These are phyloP conservation scores for Pteromalus puparum DNA, from an alignment of 1,140 invertebrate species.

Conservation along the genomic window DNA sequence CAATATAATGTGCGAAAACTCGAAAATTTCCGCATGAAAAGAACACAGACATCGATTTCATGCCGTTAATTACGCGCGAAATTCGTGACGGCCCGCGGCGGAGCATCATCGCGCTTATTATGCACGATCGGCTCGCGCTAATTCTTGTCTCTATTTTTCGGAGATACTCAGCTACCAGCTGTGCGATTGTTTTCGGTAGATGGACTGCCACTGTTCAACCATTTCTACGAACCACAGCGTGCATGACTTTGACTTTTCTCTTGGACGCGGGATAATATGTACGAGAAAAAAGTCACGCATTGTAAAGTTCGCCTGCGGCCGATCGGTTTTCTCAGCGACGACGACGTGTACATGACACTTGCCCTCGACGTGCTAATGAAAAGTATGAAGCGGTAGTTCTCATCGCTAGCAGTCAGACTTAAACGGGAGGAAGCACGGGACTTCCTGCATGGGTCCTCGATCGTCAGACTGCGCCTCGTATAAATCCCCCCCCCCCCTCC, in stretches of 20 bases:
- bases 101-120: background rate
- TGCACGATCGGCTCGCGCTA: background rate
- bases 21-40: no score
- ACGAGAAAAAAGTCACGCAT: background rate
- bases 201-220: background rate
- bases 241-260: no score
- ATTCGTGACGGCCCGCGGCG: background rate
- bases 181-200: slow-evolving; percentile 7
- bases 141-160: background rate
- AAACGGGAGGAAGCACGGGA: background rate
- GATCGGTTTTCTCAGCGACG: slow-evolving; percentile 3
- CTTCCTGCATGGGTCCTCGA: background rate
- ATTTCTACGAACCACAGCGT: background rate
- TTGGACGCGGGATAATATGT: background rate
- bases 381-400: background rate
- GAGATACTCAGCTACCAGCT: background rate
- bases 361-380: background rate
- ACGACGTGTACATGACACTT: background rate
- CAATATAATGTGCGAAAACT: background rate
- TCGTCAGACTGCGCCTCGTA: background rate
- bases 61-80: background rate
- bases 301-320: background rate
- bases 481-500: background rate
- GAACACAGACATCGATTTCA: no score
- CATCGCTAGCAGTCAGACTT: background rate